Percentiles rank a stretch among this genome's conserved stretches.
Conservation (phyloP, 2,888 invertebrate genomes). For the Aricia artaxerxes region DNA sequence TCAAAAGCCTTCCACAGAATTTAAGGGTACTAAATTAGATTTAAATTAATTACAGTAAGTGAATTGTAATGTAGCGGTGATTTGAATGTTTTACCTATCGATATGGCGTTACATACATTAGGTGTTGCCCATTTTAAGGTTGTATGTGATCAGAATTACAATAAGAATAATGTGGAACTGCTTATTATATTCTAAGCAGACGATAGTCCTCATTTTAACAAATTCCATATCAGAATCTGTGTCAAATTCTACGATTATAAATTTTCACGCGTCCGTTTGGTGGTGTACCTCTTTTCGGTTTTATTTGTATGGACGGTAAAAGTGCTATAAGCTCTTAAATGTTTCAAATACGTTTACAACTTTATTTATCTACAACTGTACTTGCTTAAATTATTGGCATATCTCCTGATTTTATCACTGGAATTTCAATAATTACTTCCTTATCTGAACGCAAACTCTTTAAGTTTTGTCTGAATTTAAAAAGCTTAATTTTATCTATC, state of each 20-base stretch:
- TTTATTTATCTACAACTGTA: not conserved
- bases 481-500: not conserved
- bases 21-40: not conserved
- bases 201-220: slow-evolving; percentile 34
- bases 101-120: not conserved
- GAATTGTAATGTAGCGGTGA: not conserved
- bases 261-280: slow-evolving; percentile 35
- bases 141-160: not conserved
- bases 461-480: not conserved
- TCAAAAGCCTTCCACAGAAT: too few species aligned
- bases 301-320: not conserved
- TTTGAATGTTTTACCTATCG: not conserved
- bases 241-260: slow-evolving; percentile 37
- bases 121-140: not conserved
- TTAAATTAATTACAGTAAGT: not conserved
- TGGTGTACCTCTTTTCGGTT: not conserved
- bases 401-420: slow-evolving; percentile 3
- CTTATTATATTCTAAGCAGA: slow-evolving; percentile 8
- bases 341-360: not conserved
- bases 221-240: slow-evolving; percentile 34
- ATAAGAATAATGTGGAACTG: not conserved
- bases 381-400: slow-evolving; percentile 23
- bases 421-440: not conserved
- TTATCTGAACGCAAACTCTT: not conserved
- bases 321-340: not conserved